Conservation (phyloP, 2,888 invertebrate species). For the Coecobrya sp. region DNA sequence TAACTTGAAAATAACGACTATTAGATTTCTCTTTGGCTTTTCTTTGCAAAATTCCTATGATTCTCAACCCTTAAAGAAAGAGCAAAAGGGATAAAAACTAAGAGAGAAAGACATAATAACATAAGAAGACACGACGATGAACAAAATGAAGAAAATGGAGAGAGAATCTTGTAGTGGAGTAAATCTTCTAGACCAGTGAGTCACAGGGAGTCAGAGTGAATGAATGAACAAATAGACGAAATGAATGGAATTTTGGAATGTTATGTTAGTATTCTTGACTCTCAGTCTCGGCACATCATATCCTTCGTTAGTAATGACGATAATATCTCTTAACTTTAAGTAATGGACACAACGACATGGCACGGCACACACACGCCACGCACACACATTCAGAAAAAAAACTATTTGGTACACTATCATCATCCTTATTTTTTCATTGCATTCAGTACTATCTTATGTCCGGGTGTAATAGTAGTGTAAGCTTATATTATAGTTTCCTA, state of each 20-base stretch:
- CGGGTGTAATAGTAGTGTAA: background rate
- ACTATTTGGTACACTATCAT: background rate
- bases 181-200: background rate
- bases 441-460: no score
- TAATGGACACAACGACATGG: slow-evolving; percentile 4
- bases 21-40: background rate
- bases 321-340: slow-evolving; percentile 35
- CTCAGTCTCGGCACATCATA: slow-evolving; percentile 51
- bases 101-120: background rate
- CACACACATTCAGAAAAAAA: slow-evolving; percentile 12
- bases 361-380: slow-evolving; percentile 8
- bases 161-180: background rate
- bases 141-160: background rate
- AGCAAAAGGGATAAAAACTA: background rate
- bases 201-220: slow-evolving; percentile 18
- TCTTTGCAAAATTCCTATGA: background rate
- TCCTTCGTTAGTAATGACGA: slow-evolving; percentile 36
- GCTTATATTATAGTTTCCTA: background rate
- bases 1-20: background rate
- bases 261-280: slow-evolving; percentile 66
- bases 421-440: background rate
- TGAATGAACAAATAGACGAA: slow-evolving; percentile 53
- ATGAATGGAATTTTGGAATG: slow-evolving; percentile 63
- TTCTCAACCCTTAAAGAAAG: background rate
- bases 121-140: background rate